Percentiles rank a stretch among this genome's conserved stretches.
phyloP scores from a whole-genome alignment of 2,113 vertebrate genomes.

The Carettochelys insculpta region DNA sequence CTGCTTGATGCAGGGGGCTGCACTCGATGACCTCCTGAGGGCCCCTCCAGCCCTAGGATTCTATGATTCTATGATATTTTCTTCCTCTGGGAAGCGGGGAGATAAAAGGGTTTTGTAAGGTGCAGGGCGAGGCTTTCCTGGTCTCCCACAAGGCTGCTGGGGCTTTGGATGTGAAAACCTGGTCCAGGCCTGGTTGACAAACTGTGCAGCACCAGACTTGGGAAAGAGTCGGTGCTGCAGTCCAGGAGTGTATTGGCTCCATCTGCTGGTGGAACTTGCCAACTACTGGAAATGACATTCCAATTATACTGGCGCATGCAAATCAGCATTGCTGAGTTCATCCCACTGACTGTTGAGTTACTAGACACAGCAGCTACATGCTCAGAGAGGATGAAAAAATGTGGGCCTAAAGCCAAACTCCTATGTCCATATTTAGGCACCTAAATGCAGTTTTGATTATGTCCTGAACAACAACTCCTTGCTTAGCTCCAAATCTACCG shows the following conservation, averaged over 20 bases:
- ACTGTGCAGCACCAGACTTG: neutral
- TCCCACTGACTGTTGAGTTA: neutral
- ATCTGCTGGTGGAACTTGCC: neutral
- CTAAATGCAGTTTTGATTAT: neutral
- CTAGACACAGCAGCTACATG: too few species aligned
- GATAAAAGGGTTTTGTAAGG: neutral
- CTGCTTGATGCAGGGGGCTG: too few species aligned
- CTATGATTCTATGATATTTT: too few species aligned
- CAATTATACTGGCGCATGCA: neutral
- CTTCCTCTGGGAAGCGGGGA: neutral
- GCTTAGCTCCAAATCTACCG: neutral
- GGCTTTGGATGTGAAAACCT: neutral
- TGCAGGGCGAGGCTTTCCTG: neutral
- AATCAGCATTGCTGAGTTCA: neutral
- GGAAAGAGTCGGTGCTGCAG: neutral
- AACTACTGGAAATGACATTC: neutral
- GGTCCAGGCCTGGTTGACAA: too few species aligned
- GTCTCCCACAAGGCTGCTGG: neutral
- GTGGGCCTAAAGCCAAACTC: neutral
- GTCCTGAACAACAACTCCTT: neutral
- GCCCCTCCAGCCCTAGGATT: too few species aligned
- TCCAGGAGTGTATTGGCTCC: neutral
- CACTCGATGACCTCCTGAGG: too few species aligned
- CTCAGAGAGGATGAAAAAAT: neutral
- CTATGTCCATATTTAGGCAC: neutral